Percentiles rank a stretch among this genome's conserved stretches.
Conservation (phyloP, 2,113 vertebrate species). For the Leptocoma aspasia region DNA sequence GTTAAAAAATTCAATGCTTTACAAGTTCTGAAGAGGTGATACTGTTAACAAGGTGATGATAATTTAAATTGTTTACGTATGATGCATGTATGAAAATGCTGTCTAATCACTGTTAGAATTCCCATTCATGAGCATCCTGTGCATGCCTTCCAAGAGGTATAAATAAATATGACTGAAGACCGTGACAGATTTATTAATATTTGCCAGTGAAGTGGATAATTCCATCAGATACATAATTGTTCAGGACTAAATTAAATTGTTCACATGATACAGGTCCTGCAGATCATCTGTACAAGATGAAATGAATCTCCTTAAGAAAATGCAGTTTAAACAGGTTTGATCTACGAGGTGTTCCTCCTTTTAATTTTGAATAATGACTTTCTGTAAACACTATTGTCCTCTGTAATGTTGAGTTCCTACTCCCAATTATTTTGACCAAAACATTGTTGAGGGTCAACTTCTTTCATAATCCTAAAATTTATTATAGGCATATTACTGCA, state of each 20-base stretch:
- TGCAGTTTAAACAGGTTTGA: not conserved
- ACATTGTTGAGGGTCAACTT: not conserved
- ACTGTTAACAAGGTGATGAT: not conserved
- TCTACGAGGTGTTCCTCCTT: not conserved
- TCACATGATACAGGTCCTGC: not conserved
- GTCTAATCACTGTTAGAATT: not conserved
- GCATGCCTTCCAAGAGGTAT: not conserved
- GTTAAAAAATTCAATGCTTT: not conserved
- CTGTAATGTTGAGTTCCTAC: not conserved
- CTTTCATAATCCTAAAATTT: not conserved
- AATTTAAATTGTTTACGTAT: not conserved
- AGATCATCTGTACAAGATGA: not conserved
- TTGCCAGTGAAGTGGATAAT: not conserved
- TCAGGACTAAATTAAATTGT: not conserved
- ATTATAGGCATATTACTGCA: not conserved
- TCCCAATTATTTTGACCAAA: not conserved
- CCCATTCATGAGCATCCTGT: not conserved
- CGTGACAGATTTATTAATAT: not conserved
- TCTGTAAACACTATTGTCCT: not conserved
- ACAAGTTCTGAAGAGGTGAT: not conserved
- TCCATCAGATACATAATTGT: not conserved
- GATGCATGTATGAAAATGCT: not conserved
- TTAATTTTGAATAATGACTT: not conserved
- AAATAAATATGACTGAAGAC: not conserved
- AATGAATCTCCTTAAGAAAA: not conserved